Evolutionary conservation across 2,797 vertebrate species (phyloP).

Genomic region (Gallirallus australis): DNA sequence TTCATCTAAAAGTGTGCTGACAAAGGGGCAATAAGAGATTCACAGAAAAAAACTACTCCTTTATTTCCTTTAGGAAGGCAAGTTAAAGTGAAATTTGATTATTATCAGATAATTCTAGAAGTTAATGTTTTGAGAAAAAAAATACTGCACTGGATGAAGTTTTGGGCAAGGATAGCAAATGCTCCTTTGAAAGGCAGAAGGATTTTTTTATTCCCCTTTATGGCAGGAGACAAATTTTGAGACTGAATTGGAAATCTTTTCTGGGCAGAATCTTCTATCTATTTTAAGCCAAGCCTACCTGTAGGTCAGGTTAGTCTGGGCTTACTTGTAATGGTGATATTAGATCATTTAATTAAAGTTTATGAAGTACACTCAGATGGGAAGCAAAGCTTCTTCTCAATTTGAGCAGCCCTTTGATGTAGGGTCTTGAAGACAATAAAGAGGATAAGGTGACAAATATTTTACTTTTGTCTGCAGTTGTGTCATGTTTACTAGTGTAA

Average conservation of each 20-base stretch:
- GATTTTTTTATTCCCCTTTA: background rate
- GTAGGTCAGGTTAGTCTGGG: background rate
- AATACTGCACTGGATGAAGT: background rate
- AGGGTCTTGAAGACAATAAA: background rate
- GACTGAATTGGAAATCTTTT: background rate
- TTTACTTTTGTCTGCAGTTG: background rate
- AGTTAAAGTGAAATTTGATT: background rate
- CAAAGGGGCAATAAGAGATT: background rate
- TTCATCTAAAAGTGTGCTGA: background rate
- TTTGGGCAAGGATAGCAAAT: background rate
- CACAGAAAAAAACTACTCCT: background rate
- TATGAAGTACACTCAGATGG: background rate
- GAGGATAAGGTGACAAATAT: background rate
- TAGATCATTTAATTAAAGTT: background rate
- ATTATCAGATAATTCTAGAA: background rate
- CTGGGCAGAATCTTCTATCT: background rate
- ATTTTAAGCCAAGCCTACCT: background rate
- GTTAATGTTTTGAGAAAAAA: background rate
- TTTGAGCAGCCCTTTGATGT: background rate
- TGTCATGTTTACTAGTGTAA: background rate
- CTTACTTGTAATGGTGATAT: background rate
- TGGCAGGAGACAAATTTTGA: background rate
- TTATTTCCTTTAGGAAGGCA: background rate
- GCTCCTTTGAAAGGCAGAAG: background rate
- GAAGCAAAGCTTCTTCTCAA: background rate